phyloP scores from a whole-genome alignment of 2,888 invertebrate genomes.

The Tridacna gigas region DNA sequence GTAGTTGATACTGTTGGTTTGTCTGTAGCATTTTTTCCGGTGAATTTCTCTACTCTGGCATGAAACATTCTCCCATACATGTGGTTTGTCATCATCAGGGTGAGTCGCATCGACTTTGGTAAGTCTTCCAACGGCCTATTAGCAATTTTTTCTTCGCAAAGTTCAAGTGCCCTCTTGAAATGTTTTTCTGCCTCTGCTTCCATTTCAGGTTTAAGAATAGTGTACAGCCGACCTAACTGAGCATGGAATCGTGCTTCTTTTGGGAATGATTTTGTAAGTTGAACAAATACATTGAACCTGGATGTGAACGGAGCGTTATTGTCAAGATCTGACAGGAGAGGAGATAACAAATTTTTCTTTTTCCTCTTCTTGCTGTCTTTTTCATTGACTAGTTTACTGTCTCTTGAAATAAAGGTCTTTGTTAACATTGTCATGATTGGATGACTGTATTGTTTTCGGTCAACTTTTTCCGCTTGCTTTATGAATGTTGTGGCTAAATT shows the following conservation, averaged over 20 bases:
- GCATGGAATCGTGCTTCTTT: slow-evolving; percentile 65
- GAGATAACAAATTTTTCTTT: slow-evolving; percentile 38
- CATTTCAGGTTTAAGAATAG: slow-evolving; percentile 64
- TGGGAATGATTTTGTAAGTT: slow-evolving; percentile 63
- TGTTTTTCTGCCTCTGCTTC: slow-evolving; percentile 62
- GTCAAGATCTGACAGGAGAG: slow-evolving; percentile 38
- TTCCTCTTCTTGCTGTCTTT: slow-evolving; percentile 28
- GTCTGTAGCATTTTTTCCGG: not conserved
- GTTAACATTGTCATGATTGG: slow-evolving; percentile 32
- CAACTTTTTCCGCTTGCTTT: slow-evolving; percentile 31
- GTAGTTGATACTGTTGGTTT: not conserved
- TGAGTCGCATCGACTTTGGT: slow-evolving; percentile 42
- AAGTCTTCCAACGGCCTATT: slow-evolving; percentile 38
- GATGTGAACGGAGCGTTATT: slow-evolving; percentile 48
- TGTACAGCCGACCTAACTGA: slow-evolving; percentile 67
- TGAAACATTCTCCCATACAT: slow-evolving; percentile 63
- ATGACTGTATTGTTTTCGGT: not conserved
- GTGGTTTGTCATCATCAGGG: slow-evolving; percentile 64
- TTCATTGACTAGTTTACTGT: slow-evolving; percentile 37
- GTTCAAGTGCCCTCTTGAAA: slow-evolving; percentile 51
- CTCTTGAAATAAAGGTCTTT: slow-evolving; percentile 54
- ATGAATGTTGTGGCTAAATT: slow-evolving; percentile 48
- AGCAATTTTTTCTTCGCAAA: slow-evolving; percentile 52
- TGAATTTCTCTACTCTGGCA: slow-evolving; percentile 27
- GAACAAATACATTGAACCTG: slow-evolving; percentile 47